Evolutionary conservation across 1,140 invertebrate genomes (phyloP), one percentile per base, ranked within the genome.

Genomic region (Ceratina calcarata): DNA sequence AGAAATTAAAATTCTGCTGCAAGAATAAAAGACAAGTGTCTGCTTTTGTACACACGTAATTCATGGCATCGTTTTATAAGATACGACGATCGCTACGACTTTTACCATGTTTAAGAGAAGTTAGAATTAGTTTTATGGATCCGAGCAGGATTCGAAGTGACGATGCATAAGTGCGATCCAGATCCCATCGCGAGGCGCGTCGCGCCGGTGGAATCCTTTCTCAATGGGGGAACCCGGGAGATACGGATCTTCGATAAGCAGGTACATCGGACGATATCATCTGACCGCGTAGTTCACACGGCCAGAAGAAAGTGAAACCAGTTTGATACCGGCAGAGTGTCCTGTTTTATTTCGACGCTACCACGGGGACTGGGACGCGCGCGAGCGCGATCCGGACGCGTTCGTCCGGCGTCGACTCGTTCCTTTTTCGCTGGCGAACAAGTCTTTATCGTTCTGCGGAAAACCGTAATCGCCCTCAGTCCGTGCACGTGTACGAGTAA

Each of bases 251-350:
- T 15, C 83, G 84, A 86, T 86, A 85, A 85, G 64, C 78, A 69
- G 72, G 68, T 85, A 85, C 72, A 84, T 72, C 62, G 78, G 22
- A 22, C 68, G 83, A 82, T 86, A 86, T 86, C 80, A 69, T 86
- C 57, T 61, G 66, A 55, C n/a, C 68, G 84, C 75, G 61, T 69
- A 76, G 81, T 86, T 86, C 71, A 82, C 80, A 64, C 80, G 61
- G 58, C 58, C 75, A 18, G 49, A 86, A 65, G 74, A 82, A 86
- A 86, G 80, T 79, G 83, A 86, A 85, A 85, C 79, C 79, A 84
- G 84, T 85, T 78, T 67, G 72, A 85, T 65, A 78, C 37, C 37
- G 58, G 68, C 45, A n/a, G 64, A 74, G 51, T 60, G 77, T 65
- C 70, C 37, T 51, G 37, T 32, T 75, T 67, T 80, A 75, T 80